Evolutionary conservation across 1,140 invertebrate genomes (phyloP).

Genomic region (Drosophila arawakana): DNA sequence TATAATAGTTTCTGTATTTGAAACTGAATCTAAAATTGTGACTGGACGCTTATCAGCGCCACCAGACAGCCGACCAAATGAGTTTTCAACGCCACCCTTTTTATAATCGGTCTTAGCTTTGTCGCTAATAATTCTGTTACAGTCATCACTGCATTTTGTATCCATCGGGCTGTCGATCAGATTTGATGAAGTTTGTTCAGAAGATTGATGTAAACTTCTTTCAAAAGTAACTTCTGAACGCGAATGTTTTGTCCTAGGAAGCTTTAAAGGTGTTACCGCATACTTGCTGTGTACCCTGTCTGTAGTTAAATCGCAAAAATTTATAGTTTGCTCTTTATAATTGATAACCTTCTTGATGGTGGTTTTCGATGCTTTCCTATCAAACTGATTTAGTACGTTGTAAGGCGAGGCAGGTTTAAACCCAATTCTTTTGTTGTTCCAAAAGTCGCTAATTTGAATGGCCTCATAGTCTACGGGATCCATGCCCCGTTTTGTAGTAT

Average conservation of each 20-base stretch:
- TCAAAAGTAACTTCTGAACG: slow-evolving; percentile 62
- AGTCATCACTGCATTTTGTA: slow-evolving; percentile 23
- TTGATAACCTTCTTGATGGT: slow-evolving; percentile 58
- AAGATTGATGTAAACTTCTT: background rate
- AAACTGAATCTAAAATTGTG: slow-evolving; percentile 39
- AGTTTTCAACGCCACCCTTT: background rate
- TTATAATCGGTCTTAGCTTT: background rate
- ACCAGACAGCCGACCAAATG: slow-evolving; percentile 50
- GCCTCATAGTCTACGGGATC: slow-evolving; percentile 23
- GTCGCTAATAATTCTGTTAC: slow-evolving; percentile 8
- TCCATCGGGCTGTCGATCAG: background rate
- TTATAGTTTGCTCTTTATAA: slow-evolving; percentile 14
- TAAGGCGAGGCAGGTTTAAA: slow-evolving; percentile 70
- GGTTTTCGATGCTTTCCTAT: slow-evolving; percentile 62
- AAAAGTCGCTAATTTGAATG: slow-evolving; percentile 70
- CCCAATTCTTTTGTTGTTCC: slow-evolving; percentile 72
- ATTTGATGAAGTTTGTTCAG: background rate
- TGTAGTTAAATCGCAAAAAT: slow-evolving; percentile 14
- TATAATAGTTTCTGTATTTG: slow-evolving; percentile 66
- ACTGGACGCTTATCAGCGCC: slow-evolving; percentile 51
- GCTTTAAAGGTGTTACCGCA: slow-evolving; percentile 61
- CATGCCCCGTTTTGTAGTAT: background rate
- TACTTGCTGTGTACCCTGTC: slow-evolving; percentile 66
- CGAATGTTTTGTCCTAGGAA: slow-evolving; percentile 58
- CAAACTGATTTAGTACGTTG: slow-evolving; percentile 68